Evolutionary conservation across 2,797 vertebrate species (phyloP).

Genomic region (Darevskia nairensis): DNA sequence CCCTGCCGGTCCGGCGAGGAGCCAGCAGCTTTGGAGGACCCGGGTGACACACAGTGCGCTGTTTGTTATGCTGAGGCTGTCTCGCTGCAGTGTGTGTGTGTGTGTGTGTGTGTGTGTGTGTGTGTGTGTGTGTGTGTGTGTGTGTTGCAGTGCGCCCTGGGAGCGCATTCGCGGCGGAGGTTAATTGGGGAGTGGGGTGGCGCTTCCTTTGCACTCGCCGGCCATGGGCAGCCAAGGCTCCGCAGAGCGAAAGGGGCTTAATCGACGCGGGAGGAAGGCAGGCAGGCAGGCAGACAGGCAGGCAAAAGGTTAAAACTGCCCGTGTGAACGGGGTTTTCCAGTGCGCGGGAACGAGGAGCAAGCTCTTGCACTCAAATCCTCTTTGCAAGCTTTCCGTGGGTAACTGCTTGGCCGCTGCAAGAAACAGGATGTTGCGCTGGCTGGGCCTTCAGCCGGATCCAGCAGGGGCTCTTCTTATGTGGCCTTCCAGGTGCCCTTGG

Average conservation of each 20-base stretch:
- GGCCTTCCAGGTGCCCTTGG: no score
- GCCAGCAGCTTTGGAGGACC: neutral
- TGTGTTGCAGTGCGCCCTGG: neutral
- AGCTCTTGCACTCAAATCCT: no score
- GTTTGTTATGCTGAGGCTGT: neutral
- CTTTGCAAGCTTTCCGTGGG: no score
- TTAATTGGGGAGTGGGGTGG: neutral
- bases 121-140: neutral
- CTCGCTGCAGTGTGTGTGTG: neutral
- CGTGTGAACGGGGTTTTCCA: neutral
- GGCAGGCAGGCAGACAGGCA: no score
- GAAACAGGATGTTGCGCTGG: no score
- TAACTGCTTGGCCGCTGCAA: no score
- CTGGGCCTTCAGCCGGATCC: no score
- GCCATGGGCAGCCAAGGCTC: neutral
- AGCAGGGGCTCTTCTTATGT: no score
- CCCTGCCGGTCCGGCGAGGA: neutral
- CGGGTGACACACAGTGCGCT: neutral
- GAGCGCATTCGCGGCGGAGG: neutral
- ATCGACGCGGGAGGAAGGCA: neutral
- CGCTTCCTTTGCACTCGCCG: neutral
- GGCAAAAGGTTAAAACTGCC: neutral
- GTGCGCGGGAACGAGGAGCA: no score
- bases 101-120: neutral
- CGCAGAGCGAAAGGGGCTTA: neutral